These are phyloP conservation scores for Plebejus anna DNA, from an alignment of 2,888 invertebrate genomes.

Conservation along the genomic window DNA sequence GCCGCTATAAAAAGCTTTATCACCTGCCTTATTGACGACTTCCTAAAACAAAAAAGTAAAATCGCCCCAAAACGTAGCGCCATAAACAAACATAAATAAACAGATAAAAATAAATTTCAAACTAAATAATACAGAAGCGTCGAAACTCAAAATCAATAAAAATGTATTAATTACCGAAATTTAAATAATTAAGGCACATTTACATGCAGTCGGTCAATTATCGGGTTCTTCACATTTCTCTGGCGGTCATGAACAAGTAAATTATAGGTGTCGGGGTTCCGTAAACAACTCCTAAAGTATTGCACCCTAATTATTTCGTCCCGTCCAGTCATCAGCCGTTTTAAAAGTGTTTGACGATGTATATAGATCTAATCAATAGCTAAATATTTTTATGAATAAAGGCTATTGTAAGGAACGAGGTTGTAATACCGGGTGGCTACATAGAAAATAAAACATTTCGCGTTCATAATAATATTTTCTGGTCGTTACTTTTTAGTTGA, in stretches of 20 bases:
- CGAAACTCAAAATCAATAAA: slow-evolving; percentile 18
- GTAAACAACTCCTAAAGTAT: slow-evolving; percentile 2
- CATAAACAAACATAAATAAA: slow-evolving; percentile 20
- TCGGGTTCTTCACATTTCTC: slow-evolving; percentile 16
- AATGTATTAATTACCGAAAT: not conserved
- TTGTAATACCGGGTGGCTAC: too few relatives aligned
- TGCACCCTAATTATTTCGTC: not conserved
- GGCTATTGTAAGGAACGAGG: too few relatives aligned
- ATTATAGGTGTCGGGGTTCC: not conserved
- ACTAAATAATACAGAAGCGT: slow-evolving; percentile 5
- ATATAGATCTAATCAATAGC: too few relatives aligned
- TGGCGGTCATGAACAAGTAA: slow-evolving; percentile 7
- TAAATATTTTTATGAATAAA: too few relatives aligned
- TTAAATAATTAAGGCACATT: slow-evolving; percentile 21
- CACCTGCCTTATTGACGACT: slow-evolving; percentile 2
- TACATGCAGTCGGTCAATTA: slow-evolving; percentile 9
- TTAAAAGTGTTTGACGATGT: not conserved
- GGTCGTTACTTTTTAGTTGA: too few relatives aligned
- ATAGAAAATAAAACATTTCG: too few relatives aligned
- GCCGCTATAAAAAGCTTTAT: not conserved
- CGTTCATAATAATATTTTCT: too few relatives aligned
- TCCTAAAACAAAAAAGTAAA: not conserved
- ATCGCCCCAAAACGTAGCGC: slow-evolving; percentile 4
- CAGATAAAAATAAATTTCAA: slow-evolving; percentile 12
- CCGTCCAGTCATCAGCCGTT: not conserved